phyloP scores from a whole-genome alignment of 2,888 invertebrate species.

The Pristionchus maxplancki region DNA sequence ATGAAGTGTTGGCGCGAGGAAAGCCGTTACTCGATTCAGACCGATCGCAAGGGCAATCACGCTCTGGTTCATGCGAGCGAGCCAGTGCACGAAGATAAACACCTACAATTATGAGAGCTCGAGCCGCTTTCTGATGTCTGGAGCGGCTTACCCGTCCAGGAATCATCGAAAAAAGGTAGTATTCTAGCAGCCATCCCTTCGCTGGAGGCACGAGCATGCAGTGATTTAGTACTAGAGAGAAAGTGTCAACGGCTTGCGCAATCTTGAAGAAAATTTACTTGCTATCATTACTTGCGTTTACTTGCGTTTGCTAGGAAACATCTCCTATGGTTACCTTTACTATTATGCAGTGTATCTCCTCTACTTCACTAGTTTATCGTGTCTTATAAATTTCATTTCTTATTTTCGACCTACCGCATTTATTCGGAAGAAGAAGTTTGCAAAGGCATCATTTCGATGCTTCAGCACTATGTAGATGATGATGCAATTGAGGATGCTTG shows the following conservation, averaged over 20 bases:
- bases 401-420: neutral
- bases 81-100: neutral
- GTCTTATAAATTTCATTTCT: too few species aligned
- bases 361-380: too few species aligned
- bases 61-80: neutral
- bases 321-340: too few species aligned
- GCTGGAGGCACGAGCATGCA: neutral
- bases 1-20: neutral
- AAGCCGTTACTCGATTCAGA: neutral
- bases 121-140: too few species aligned
- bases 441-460: neutral
- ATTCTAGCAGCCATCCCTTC: neutral
- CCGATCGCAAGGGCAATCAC: neutral
- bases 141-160: neutral
- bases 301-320: neutral
- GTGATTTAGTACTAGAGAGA: neutral
- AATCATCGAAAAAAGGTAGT: neutral
- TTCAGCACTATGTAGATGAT: neutral
- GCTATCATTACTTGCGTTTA: neutral
- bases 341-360: too few species aligned
- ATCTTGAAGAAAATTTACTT: neutral
- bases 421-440: neutral
- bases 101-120: neutral
- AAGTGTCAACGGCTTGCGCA: neutral
- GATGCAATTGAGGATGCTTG: neutral